These are phyloP conservation scores for Athene noctua DNA, from an alignment of 2,113 vertebrate species.

Conservation along the genomic window DNA sequence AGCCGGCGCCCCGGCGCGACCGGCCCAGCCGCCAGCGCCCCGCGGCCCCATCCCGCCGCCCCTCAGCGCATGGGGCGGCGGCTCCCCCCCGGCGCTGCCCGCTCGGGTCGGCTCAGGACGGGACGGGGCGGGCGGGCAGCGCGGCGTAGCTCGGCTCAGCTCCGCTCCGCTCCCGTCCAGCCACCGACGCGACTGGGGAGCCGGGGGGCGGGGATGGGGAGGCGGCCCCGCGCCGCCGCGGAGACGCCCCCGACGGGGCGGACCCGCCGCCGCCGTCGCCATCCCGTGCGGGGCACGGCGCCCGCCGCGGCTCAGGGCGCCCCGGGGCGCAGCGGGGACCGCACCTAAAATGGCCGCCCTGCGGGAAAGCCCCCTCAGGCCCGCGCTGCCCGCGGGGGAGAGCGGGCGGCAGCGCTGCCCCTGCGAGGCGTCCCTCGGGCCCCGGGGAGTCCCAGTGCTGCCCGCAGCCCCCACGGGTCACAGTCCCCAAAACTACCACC, in stretches of 20 bases:
- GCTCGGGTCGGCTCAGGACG: background rate
- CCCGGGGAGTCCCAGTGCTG: background rate
- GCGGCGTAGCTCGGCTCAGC: background rate
- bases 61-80: background rate
- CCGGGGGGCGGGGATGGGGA: slow-evolving; percentile 5
- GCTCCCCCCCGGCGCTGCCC: background rate
- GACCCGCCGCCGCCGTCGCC: background rate
- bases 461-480: rapidly evolving
- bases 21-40: background rate
- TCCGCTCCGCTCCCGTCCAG: background rate
- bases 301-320: rapidly evolving
- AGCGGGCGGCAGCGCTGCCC: background rate
- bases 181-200: slow-evolving; percentile 20
- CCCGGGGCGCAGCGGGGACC: rapidly evolving
- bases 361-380: rapidly evolving
- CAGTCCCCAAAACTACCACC: rapidly evolving
- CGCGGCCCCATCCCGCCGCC: background rate
- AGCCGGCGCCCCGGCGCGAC: background rate
- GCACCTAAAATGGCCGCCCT: rapidly evolving
- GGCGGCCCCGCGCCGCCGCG: slow-evolving; percentile 4
- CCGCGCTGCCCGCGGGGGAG: too few relatives aligned
- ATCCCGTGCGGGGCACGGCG: rapidly evolving
- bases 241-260: slow-evolving; percentile 46
- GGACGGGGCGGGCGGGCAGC: background rate
- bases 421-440: background rate